Evolutionary conservation across 2,888 invertebrate genomes (phyloP), one percentile per base, ranked within the genome.

Genomic region (Alcis repandata): DNA sequence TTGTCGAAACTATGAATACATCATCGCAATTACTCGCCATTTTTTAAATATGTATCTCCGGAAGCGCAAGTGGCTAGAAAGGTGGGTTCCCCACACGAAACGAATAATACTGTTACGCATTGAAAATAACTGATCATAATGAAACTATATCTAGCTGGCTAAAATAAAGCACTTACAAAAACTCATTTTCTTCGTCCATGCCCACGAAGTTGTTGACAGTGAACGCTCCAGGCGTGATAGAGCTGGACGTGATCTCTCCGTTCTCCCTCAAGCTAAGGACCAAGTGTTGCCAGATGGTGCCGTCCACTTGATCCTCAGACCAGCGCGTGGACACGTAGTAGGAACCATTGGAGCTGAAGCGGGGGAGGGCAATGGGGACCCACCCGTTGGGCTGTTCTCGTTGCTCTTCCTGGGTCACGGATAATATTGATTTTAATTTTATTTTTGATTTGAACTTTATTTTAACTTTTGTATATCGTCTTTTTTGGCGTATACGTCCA

Each of bases 341-440:
- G 51, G 90, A 85, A 0, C 94, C 94, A 22, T 78, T 73, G 1
- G 88, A 81, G 51, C 92, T 92, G 77, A 94, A 95, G 0, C 91
- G 83, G 0, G 96, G 96, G 1, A 94, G 85, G 0, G 94, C 92
- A 0, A 95, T 90, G 0, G 95, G 94, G 0, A 97, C 89, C 97
- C 97, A 97, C 0, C 97, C 97, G 1, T 94, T 89, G 0, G 94
- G 86, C 74, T 96, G 95, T 17, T 87, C 77, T 2, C 95, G 88
- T 7, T 87, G 86, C 20, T 92, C 92, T 59, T 94, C 91, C 94
- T 94, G 48, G 46, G 7, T n/a, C 3, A 46, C 10, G 13, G 13
- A 22, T 22, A 22, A 22, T n/a, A 3, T 15, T 43, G 9, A 19
- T 9, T 43, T 43, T 2, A 2, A 9, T 19, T 20, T 9, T 43